These are phyloP conservation scores for Calameuta idolon DNA, from an alignment of 2,888 invertebrate genomes.

Conservation along the genomic window DNA sequence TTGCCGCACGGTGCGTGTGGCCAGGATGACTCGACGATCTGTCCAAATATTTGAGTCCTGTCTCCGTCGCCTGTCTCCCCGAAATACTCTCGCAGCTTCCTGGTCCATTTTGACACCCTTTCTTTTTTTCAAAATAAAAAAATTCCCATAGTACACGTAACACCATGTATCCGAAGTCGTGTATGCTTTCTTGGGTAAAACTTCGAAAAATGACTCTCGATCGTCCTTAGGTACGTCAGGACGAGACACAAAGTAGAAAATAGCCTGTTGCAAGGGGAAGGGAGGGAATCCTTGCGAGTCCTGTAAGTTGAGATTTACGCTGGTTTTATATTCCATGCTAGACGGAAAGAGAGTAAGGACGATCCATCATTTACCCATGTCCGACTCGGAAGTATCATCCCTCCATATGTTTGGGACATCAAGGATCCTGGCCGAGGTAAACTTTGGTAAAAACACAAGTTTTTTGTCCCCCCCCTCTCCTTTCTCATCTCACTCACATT, in stretches of 20 bases:
- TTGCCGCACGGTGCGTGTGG: slow-evolving; percentile 36
- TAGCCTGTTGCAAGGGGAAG: not conserved
- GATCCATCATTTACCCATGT: slow-evolving; percentile 65
- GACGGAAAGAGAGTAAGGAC: slow-evolving; percentile 38
- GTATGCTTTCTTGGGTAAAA: not conserved
- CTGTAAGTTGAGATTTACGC: slow-evolving; percentile 56
- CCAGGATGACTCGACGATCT: slow-evolving; percentile 53
- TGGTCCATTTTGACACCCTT: not conserved
- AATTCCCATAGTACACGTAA: not conserved
- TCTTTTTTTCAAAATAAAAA: not conserved
- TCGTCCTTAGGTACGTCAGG: not conserved
- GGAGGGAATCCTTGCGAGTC: not conserved
- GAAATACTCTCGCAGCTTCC: not conserved
- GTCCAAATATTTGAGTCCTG: slow-evolving; percentile 60
- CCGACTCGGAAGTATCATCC: slow-evolving; percentile 59
- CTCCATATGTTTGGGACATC: slow-evolving; percentile 24
- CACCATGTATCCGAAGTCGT: not conserved
- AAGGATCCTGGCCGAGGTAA: slow-evolving; percentile 27
- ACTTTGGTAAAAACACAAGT: slow-evolving; percentile 47
- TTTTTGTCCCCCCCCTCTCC: slow-evolving; percentile 23
- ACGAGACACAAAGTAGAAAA: not conserved
- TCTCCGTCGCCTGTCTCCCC: slow-evolving; percentile 17
- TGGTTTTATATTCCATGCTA: slow-evolving; percentile 58
- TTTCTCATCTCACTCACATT: slow-evolving; percentile 23
- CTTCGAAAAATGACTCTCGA: not conserved